A percentile compares a stretch with the other conserved stretches of the same genome.
phyloP scores from a whole-genome alignment of 2,888 invertebrate species.

The Alviniconcha strummeri region DNA sequence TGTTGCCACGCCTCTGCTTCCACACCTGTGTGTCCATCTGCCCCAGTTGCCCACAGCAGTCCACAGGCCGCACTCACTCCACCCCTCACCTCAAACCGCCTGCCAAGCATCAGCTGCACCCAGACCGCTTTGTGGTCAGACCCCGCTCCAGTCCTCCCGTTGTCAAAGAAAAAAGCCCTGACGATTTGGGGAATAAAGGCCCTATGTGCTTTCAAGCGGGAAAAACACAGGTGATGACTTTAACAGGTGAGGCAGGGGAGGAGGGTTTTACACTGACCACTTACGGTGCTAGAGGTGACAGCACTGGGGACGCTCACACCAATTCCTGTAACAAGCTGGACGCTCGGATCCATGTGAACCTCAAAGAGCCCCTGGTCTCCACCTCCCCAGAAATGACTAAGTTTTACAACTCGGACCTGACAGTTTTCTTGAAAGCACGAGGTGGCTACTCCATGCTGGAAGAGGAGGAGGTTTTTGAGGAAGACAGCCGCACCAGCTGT shows the following conservation, averaged over 20 bases:
- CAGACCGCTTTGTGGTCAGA: slow-evolving; percentile 20
- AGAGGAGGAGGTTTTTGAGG: not conserved
- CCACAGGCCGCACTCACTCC: slow-evolving; percentile 21
- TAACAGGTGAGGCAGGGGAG: not conserved
- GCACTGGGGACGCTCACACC: not conserved
- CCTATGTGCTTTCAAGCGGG: not conserved
- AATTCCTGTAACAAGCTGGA: slow-evolving; percentile 10
- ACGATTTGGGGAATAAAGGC: not conserved
- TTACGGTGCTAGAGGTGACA: not conserved
- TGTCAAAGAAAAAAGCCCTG: not conserved
- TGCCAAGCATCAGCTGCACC: slow-evolving; percentile 2
- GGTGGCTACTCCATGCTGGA: not conserved
- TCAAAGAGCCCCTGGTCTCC: slow-evolving; percentile 13
- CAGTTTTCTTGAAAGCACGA: not conserved
- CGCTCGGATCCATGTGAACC: slow-evolving; percentile 17
- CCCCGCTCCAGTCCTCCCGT: slow-evolving; percentile 36
- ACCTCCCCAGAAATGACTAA: not conserved
- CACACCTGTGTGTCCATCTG: slow-evolving; percentile 7
- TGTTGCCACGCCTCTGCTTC: slow-evolving; percentile 12
- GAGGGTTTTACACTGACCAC: too few relatives aligned
- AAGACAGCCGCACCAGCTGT: not conserved
- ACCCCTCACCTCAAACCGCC: slow-evolving; percentile 34
- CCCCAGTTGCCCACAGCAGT: not conserved
- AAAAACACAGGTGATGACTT: not conserved
- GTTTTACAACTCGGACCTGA: not conserved